phyloP scores from a whole-genome alignment of 2,797 vertebrate genomes.

The Staurois parvus region DNA sequence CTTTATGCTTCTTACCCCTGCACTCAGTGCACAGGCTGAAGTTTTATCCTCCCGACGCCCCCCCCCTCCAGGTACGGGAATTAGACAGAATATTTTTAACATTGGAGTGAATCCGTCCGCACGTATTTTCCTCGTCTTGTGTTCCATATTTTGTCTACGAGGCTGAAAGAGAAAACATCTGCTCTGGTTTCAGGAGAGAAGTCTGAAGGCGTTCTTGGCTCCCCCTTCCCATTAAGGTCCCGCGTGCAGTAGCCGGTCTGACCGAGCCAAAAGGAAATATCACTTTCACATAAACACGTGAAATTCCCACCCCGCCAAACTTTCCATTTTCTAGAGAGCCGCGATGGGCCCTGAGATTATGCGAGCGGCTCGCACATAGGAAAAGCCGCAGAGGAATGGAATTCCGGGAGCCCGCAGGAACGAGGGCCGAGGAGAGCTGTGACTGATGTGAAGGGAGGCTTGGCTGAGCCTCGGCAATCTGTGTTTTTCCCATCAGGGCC shows the following conservation, averaged over 20 bases:
- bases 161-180: neutral
- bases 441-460: neutral
- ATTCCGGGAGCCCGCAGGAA: constrained; percentile 12
- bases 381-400: constrained; percentile 36
- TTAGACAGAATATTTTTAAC: neutral
- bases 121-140: neutral
- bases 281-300: constrained; percentile 32
- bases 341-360: neutral
- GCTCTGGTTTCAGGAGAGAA: neutral
- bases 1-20: too few species aligned
- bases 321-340: constrained; percentile 34
- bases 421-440: neutral
- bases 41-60: too few species aligned
- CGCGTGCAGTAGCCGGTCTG: constrained; percentile 8
- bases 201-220: neutral
- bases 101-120: too few species aligned
- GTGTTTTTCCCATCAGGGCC: constrained; percentile 36
- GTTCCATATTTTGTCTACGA: constrained; percentile 16
- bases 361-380: constrained; percentile 7
- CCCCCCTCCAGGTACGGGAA: too few species aligned
- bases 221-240: neutral
- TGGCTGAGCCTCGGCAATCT: neutral
- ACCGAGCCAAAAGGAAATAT: constrained; percentile 34
- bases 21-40: too few species aligned
- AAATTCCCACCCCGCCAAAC: constrained; percentile 23